phyloP scores from a whole-genome alignment of 2,888 invertebrate genomes.

The Taphrorychus bicolor region DNA sequence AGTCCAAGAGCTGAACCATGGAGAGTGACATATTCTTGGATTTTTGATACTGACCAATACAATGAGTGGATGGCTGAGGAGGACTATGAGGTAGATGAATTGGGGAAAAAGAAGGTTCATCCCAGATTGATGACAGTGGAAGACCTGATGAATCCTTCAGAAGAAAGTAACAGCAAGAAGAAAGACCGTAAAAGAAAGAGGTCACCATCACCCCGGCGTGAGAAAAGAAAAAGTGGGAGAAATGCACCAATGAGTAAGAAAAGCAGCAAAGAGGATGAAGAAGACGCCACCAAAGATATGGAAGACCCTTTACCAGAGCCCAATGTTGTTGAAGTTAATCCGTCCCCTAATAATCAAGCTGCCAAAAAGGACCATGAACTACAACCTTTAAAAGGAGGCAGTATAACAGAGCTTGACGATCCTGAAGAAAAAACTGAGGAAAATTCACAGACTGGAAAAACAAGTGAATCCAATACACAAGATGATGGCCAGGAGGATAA shows the following conservation, averaged over 20 bases:
- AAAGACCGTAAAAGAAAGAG: slow-evolving; percentile 71
- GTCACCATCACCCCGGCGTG: slow-evolving; percentile 85
- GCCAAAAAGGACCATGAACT: slow-evolving; percentile 77
- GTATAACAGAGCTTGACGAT: slow-evolving; percentile 83
- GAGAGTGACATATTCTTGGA: slow-evolving; percentile 90
- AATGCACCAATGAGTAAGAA: slow-evolving; percentile 70
- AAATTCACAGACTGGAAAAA: slow-evolving; percentile 73
- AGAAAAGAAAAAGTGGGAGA: slow-evolving; percentile 78
- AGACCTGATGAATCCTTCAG: slow-evolving; percentile 71
- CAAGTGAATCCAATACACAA: slow-evolving; percentile 75
- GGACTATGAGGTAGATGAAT: slow-evolving; percentile 92
- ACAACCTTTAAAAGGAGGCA: slow-evolving; percentile 83
- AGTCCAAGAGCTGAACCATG: slow-evolving; percentile 71
- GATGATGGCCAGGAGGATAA: slow-evolving; percentile 89
- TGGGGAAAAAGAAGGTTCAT: slow-evolving; percentile 83
- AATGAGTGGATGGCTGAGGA: slow-evolving; percentile 99
- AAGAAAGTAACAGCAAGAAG: slow-evolving; percentile 61
- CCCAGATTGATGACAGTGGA: slow-evolving; percentile 83
- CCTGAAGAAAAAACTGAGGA: slow-evolving; percentile 72
- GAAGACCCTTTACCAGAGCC: slow-evolving; percentile 89
- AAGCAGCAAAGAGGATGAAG: slow-evolving; percentile 72
- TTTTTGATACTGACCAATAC: slow-evolving; percentile 90
- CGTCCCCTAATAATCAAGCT: slow-evolving; percentile 58
- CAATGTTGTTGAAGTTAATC: slow-evolving; percentile 77
- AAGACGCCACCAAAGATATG: slow-evolving; percentile 89